Conservation (phyloP, 2,113 vertebrate genomes). For the Piaya cayana region DNA sequence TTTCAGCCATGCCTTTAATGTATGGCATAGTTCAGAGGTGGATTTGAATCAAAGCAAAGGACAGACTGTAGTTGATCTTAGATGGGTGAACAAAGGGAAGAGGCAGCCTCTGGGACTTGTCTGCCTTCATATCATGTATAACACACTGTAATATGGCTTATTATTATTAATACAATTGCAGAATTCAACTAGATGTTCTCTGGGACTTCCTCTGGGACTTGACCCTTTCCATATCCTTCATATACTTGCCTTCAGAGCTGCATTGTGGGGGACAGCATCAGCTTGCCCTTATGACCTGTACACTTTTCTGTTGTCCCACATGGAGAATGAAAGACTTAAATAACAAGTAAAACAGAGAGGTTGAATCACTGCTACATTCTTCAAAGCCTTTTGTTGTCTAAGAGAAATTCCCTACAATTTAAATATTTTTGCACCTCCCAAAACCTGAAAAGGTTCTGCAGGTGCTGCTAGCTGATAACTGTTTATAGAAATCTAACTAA, state of each 20-base stretch:
- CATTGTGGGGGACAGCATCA: neutral
- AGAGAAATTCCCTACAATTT: neutral
- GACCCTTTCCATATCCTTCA: neutral
- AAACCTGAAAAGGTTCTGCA: neutral
- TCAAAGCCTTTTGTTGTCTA: neutral
- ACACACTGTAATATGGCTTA: neutral
- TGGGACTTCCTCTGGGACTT: neutral
- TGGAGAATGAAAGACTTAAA: neutral
- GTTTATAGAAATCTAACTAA: neutral
- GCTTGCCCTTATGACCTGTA: neutral
- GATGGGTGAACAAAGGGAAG: neutral
- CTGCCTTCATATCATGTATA: neutral
- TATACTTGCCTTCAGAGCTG: neutral
- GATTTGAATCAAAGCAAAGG: constrained; percentile 3
- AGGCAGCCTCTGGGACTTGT: neutral
- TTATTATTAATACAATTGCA: neutral
- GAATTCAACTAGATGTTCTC: neutral
- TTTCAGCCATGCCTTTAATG: neutral
- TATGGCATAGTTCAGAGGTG: neutral
- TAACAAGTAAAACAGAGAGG: neutral
- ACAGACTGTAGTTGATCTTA: neutral
- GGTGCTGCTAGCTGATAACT: neutral
- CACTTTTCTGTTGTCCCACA: neutral
- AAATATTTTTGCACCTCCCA: neutral
- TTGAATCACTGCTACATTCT: neutral